A percentile compares a stretch with the other conserved stretches of the same genome.
Conservation (phyloP, 2,888 invertebrate species). For the Diarsia dahlii region DNA sequence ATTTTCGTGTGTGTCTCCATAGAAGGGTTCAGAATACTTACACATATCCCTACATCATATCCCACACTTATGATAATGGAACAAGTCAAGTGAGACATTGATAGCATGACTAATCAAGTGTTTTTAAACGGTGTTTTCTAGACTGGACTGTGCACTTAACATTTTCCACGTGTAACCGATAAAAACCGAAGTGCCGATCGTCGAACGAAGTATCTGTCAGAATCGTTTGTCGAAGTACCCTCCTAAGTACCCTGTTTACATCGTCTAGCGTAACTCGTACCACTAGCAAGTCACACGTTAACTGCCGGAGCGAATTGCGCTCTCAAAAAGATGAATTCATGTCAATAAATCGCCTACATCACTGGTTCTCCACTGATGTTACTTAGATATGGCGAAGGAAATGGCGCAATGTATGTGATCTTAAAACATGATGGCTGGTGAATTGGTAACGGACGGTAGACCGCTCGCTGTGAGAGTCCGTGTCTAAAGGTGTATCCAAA, state of each 20-base stretch:
- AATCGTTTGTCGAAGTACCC: slow-evolving; percentile 19
- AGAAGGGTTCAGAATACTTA: neutral
- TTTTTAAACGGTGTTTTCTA: slow-evolving; percentile 22
- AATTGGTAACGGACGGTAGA: slow-evolving; percentile 43
- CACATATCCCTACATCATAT: neutral
- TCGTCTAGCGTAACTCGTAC: slow-evolving; percentile 49
- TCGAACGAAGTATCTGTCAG: slow-evolving; percentile 23
- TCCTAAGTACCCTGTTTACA: slow-evolving; percentile 54
- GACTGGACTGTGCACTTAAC: neutral
- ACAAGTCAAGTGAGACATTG: slow-evolving; percentile 10
- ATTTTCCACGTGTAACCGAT: slow-evolving; percentile 42
- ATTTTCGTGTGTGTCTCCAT: neutral
- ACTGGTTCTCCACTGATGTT: slow-evolving; percentile 25
- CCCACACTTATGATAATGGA: neutral
- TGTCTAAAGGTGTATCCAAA: slow-evolving; percentile 47
- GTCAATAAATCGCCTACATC: slow-evolving; percentile 37
- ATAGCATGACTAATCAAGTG: slow-evolving; percentile 28
- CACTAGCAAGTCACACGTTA: slow-evolving; percentile 46
- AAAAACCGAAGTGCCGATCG: slow-evolving; percentile 15
- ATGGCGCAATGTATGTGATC: slow-evolving; percentile 39
- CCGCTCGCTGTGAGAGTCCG: slow-evolving; percentile 51
- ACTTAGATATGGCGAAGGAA: slow-evolving; percentile 20
- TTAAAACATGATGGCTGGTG: slow-evolving; percentile 29
- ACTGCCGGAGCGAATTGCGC: slow-evolving; percentile 50
- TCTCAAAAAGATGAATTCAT: slow-evolving; percentile 45